Evolutionary conservation across 2,113 vertebrate species (phyloP).

Genomic region (Sisor rabdophorus): DNA sequence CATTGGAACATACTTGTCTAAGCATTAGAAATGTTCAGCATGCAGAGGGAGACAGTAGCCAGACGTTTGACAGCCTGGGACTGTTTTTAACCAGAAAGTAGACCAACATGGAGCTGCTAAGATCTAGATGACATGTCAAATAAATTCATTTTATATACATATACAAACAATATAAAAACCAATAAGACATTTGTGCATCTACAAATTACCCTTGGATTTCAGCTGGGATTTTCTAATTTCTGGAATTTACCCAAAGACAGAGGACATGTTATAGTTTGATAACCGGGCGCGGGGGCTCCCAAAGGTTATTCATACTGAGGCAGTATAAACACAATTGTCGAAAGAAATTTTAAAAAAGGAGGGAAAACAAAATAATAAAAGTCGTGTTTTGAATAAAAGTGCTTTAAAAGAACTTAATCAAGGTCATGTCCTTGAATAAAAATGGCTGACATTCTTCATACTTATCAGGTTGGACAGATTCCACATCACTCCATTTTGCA

Average conservation of each 20-base stretch:
- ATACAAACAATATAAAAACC: not conserved
- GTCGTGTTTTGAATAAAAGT: not conserved
- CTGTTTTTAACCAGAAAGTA: not conserved
- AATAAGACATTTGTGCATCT: not conserved
- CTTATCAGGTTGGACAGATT: conserved; percentile 2
- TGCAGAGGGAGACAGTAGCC: not conserved
- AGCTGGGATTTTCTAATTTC: not conserved
- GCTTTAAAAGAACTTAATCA: too few relatives aligned
- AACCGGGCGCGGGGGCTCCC: not conserved
- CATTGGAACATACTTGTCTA: not conserved
- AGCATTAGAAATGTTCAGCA: not conserved
- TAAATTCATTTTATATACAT: not conserved
- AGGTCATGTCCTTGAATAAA: not conserved
- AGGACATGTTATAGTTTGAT: not conserved
- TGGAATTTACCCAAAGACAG: not conserved
- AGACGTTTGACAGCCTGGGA: not conserved
- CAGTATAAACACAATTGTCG: not conserved
- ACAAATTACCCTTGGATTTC: conserved; percentile 18
- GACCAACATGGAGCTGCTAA: not conserved
- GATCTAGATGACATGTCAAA: not conserved
- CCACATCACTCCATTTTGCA: not conserved
- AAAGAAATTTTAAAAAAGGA: not conserved
- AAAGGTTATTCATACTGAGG: not conserved
- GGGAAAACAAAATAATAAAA: too few relatives aligned
- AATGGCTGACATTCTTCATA: too few relatives aligned